Evolutionary conservation across 2,113 vertebrate genomes (phyloP).

Genomic region (Oxyruncus cristatus): DNA sequence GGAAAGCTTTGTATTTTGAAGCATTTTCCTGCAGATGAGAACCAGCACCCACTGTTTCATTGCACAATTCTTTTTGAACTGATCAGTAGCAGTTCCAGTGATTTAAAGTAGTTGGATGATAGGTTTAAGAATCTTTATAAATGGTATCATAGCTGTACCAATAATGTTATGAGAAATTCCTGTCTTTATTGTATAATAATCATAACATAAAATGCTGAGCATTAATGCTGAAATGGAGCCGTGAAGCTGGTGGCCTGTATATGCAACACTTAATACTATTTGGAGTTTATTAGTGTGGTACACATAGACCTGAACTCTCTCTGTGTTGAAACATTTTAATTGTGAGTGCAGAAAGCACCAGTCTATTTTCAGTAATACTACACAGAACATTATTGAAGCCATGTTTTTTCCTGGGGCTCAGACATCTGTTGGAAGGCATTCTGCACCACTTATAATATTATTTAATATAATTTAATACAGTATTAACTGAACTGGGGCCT

Average conservation of each 20-base stretch:
- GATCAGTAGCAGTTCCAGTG: background rate
- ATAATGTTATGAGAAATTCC: background rate
- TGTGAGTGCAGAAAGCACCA: background rate
- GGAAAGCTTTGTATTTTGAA: background rate
- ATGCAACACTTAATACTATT: background rate
- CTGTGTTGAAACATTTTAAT: background rate
- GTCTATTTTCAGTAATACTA: background rate
- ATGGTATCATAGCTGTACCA: background rate
- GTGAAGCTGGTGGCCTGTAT: background rate
- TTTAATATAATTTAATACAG: background rate
- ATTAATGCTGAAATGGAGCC: background rate
- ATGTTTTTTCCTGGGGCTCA: background rate
- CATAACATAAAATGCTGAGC: background rate
- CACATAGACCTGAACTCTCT: background rate
- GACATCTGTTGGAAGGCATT: background rate
- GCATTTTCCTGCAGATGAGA: background rate
- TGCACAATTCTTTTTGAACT: background rate
- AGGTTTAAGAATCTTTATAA: conserved; percentile 23
- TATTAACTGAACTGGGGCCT: background rate
- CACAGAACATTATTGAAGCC: background rate
- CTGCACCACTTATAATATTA: background rate
- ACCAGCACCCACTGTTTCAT: background rate
- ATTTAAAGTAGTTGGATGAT: conserved; percentile 11
- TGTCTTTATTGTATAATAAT: conserved; percentile 36
- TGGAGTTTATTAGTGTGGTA: background rate